Evolutionary conservation across 2,888 invertebrate species (phyloP), one percentile per base, ranked within the genome.

Genomic region (Ptilodon capucinus): DNA sequence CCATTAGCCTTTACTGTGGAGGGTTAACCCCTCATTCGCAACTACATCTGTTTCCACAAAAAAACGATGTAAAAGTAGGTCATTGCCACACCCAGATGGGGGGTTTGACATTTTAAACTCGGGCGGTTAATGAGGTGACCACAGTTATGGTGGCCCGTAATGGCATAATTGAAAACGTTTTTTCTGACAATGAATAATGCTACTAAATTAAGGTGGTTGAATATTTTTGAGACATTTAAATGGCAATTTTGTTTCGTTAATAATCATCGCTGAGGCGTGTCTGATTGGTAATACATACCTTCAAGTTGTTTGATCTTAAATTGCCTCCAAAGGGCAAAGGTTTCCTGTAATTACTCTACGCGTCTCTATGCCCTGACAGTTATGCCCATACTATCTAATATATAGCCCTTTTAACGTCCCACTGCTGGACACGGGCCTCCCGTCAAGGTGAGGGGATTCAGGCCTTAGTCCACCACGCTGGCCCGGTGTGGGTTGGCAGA

Each of bases 21-120:
- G 58, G 60, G 54, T 59, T 54, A 59, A 50, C 32, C 32, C 32
- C 56, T 59, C 50, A 25, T 44, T 58, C 49, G 19, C 53, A 48
- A 57, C 55, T 55, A 46, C 46, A 45, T 49, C 46, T 18, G 30
- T 2, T 17, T 45, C 46, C 44, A 53, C 44, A 50, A 54, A 60
- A 45, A 48, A n/a, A n/a, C n/a, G 11, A 30, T 54, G 42, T 36
- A 47, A 46, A 53, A 51, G 7, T 18, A 28, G 38, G 18, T 38
- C 42, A 14, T 45, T 34, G 7, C 14, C 2, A 7, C 7, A 14
- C 32, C 32, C 32, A 14, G 32, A 32, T 32, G 32, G 13, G n/a
- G 32, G 8, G 7, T 32, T 32, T 32, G 32, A 32, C 32, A 32
- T 32, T 13, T 32, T 14, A 32, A 9, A 28, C 9, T 28, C 28